Percentiles rank a stretch among this genome's conserved stretches.
Evolutionary conservation across 1,140 invertebrate species (phyloP).

Genomic region (Ips nitidus): DNA sequence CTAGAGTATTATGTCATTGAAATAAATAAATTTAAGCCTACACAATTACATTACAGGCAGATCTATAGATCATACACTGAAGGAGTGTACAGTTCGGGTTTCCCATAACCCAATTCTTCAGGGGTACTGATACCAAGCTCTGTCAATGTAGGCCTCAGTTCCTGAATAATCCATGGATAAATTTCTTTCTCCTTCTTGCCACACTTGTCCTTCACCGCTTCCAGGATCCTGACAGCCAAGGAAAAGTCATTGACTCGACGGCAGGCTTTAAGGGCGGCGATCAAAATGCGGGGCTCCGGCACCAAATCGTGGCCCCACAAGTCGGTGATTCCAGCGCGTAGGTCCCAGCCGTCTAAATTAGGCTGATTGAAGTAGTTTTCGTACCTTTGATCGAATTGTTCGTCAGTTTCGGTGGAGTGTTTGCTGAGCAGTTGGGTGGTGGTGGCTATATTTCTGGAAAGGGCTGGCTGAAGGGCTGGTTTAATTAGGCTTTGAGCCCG

Average conservation of each 20-base stretch:
- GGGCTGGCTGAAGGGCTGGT: conserved; percentile 32
- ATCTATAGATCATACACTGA: conserved; percentile 67
- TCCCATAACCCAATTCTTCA: conserved; percentile 95
- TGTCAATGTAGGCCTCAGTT: conserved; percentile 88
- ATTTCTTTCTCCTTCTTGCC: conserved; percentile 76
- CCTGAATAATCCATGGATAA: conserved; percentile 91
- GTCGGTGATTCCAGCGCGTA: conserved; percentile 85
- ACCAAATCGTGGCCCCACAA: conserved; percentile 87
- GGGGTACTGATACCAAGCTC: conserved; percentile 93
- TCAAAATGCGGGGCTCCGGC: conserved; percentile 92
- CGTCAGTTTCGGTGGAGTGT: conserved; percentile 49
- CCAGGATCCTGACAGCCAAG: conserved; percentile 88
- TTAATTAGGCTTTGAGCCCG: conserved; percentile 40
- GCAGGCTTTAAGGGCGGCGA: conserved; percentile 89
- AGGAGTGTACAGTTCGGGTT: conserved; percentile 88
- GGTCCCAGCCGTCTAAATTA: conserved; percentile 96
- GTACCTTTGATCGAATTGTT: conserved; percentile 61
- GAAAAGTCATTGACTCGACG: conserved; percentile 93
- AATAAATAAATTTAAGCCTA: too few relatives aligned
- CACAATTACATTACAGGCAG: too few relatives aligned
- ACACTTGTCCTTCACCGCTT: conserved; percentile 89
- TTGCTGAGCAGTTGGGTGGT: conserved; percentile 28
- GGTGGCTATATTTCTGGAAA: conserved; percentile 38
- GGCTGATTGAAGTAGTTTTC: conserved; percentile 83
- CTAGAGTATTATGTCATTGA: too few relatives aligned